Evolutionary conservation across 2,888 invertebrate species (phyloP), one percentile per base, ranked within the genome.

Genomic region (Drosophila barbarae): DNA sequence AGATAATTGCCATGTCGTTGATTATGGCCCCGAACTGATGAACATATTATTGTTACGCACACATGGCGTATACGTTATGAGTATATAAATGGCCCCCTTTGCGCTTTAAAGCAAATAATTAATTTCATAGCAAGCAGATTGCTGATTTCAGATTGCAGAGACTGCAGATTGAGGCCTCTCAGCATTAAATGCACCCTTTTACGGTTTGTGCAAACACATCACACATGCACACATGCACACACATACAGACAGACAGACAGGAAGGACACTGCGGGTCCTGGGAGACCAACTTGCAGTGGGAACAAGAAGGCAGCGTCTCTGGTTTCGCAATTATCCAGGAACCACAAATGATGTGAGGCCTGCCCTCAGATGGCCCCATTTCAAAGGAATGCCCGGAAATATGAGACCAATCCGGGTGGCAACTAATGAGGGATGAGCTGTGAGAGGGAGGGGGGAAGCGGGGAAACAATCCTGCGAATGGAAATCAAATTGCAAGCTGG

Each of bases 41-140:
- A 53, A 59, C 55, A 56, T 71, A 54, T 69, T 64, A 76, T 76
- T 70, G 68, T 70, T 55, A 49, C 51, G 38, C 65, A 61, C 53
- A 51, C 30, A 23, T 30, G 26, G n/a, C 36, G 15, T 21, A 34
- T 42, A 30, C 39, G 47, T 18, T 3, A 32, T 18, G 18, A 18
- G 18, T 32, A 21, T 21, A 58, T 21, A 41, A 18, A 55, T 26
- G 30, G n/a, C n/a, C 26, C 6, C 7, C 18, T 18, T 18, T 18
- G 10, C 21, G 53, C 52, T 72, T 69, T 39, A 64, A 79, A 67
- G 74, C 75, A 77, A 75, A 75, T 77, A 83, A 69, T 69, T 77
- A 75, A 80, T 80, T 83, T 71, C 77, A 78, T 70, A 63, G 66
- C 63, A 56, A 26, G 9, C 42, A n/a, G 26, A n/a, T n/a, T 26